A percentile compares a stretch with the other conserved stretches of the same genome.
Evolutionary conservation across 92 coral and sea anemone genomes (phyloP).

Genomic region (Epizoanthus rinbou): DNA sequence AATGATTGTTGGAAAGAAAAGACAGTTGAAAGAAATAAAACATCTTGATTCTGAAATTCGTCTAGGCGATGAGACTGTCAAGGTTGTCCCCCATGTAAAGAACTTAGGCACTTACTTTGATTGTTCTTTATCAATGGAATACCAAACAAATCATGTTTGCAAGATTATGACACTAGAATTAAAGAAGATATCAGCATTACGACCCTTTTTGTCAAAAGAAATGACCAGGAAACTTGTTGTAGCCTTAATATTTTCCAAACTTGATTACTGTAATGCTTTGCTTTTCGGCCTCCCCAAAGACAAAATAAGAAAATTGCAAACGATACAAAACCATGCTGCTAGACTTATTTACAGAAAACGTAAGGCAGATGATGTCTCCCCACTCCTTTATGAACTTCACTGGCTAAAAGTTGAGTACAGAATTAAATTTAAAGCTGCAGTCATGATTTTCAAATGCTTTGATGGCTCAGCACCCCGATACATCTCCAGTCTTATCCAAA

Average conservation of each 20-base stretch:
- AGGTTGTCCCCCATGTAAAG: not conserved
- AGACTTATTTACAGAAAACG: slow-evolving; percentile 6
- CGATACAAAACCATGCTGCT: slow-evolving; percentile 4
- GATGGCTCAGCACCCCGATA: slow-evolving; percentile 13
- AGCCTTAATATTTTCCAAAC: slow-evolving; percentile 13
- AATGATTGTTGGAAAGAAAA: no score
- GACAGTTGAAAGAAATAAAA: not conserved
- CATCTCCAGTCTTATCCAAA: slow-evolving; percentile 11
- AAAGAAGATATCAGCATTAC: not conserved
- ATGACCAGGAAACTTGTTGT: slow-evolving; percentile 14
- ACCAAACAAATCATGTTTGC: slow-evolving; percentile 4
- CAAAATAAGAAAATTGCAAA: slow-evolving; percentile 10
- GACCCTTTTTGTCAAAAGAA: not conserved
- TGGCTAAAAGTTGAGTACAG: not conserved
- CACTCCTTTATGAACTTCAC: slow-evolving; percentile 18
- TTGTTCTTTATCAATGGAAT: slow-evolving; percentile 9
- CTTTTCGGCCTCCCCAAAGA: not conserved
- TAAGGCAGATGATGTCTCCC: slow-evolving; percentile 3
- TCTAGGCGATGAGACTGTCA: slow-evolving; percentile 15
- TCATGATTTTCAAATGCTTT: not conserved
- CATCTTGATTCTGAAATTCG: not conserved
- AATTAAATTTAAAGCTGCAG: not conserved
- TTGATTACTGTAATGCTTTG: not conserved
- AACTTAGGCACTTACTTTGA: slow-evolving; percentile 11
- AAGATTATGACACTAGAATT: slow-evolving; percentile 1